A percentile compares a stretch with the other conserved stretches of the same genome.
phyloP scores from a whole-genome alignment of 2,888 invertebrate genomes.

The Xanthorhoe spadicearia region DNA sequence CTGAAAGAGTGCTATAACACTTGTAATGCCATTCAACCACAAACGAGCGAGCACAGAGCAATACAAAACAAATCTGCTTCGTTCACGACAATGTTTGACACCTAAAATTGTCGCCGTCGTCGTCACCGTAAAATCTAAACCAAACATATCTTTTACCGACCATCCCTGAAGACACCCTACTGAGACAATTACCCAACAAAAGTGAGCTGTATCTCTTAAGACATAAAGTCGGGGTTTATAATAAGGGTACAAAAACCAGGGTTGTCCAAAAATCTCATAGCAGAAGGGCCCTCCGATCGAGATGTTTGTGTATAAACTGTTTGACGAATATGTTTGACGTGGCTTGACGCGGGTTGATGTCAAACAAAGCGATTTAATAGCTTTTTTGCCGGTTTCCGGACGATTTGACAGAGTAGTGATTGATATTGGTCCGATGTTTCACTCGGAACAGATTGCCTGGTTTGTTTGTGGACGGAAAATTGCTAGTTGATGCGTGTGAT shows the following conservation, averaged over 20 bases:
- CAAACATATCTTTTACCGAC: constrained; percentile 56
- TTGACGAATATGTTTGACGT: constrained; percentile 57
- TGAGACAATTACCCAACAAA: constrained; percentile 12
- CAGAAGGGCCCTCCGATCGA: constrained; percentile 56
- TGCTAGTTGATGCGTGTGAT: constrained; percentile 25
- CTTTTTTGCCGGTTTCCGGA: constrained; percentile 45
- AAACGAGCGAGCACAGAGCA: constrained; percentile 4
- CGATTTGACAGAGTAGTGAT: constrained; percentile 41
- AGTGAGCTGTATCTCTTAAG: constrained; percentile 28
- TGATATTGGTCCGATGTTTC: constrained; percentile 37
- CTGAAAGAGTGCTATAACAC: background rate
- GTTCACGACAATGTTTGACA: constrained; percentile 51
- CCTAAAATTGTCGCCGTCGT: constrained; percentile 60
- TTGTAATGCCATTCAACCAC: background rate
- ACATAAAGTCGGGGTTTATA: constrained; percentile 25
- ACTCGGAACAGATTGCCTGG: constrained; percentile 20
- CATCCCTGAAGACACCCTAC: constrained; percentile 30
- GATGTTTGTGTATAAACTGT: constrained; percentile 65
- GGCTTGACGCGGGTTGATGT: constrained; percentile 46
- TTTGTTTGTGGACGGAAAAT: constrained; percentile 22
- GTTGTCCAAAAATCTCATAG: constrained; percentile 53
- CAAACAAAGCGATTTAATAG: constrained; percentile 53
- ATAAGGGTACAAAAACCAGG: constrained; percentile 11
- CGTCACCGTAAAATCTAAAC: constrained; percentile 59
- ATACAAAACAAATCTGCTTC: constrained; percentile 28